These are phyloP conservation scores for Drosophila paranaensis DNA, from an alignment of 2,888 invertebrate species.

Conservation along the genomic window DNA sequence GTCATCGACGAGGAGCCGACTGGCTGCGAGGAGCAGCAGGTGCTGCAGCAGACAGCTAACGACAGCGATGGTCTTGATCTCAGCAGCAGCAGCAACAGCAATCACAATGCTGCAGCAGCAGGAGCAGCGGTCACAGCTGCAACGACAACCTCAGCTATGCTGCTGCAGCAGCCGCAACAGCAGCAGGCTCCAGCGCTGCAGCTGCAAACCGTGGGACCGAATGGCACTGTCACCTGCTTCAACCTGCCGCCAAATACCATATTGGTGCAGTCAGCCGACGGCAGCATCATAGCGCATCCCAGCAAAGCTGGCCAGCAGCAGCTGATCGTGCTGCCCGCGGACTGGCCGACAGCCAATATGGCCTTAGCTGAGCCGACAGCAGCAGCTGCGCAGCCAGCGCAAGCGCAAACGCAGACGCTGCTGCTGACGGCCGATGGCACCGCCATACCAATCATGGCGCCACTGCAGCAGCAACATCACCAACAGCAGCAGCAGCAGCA, in stretches of 20 bases:
- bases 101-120: constrained; percentile 27
- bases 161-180: constrained; percentile 31
- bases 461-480: constrained; percentile 44
- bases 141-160: constrained; percentile 40
- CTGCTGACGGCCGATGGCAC: constrained; percentile 75
- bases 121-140: constrained; percentile 10
- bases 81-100: constrained; percentile 40
- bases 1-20: constrained; percentile 71
- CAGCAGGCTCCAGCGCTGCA: constrained; percentile 63
- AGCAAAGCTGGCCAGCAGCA: constrained; percentile 78
- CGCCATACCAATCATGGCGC: constrained; percentile 74
- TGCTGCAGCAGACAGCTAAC: constrained; percentile 25
- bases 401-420: constrained; percentile 65
- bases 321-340: constrained; percentile 73
- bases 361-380: constrained; percentile 40
- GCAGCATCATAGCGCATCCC: constrained; percentile 77
- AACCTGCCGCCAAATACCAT: constrained; percentile 82
- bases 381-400: constrained; percentile 37
- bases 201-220: constrained; percentile 80
- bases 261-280: constrained; percentile 79
- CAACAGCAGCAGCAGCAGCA: constrained; percentile 65
- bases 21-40: constrained; percentile 52
- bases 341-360: constrained; percentile 58
- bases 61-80: constrained; percentile 51
- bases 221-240: constrained; percentile 81